These are phyloP conservation scores for Orthosia incerta DNA, from an alignment of 2,888 invertebrate species.

Conservation along the genomic window DNA sequence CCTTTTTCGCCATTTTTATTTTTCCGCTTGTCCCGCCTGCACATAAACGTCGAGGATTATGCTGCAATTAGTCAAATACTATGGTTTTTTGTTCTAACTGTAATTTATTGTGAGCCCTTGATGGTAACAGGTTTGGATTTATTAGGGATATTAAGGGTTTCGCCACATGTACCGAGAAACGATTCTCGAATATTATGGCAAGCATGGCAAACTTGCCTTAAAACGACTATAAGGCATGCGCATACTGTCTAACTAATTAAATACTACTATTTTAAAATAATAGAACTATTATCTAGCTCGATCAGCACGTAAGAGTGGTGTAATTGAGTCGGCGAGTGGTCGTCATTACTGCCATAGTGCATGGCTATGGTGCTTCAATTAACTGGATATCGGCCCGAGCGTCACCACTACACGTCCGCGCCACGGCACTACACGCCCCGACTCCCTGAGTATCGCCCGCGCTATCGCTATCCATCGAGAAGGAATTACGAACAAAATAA, in stretches of 20 bases:
- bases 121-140: slow-evolving; percentile 23
- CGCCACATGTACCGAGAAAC: too few species aligned
- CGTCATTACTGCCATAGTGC: slow-evolving; percentile 58
- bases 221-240: too few species aligned
- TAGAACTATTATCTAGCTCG: slow-evolving; percentile 18
- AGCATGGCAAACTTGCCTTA: too few species aligned
- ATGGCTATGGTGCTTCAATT: slow-evolving; percentile 65
- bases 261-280: slow-evolving; percentile 4
- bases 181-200: too few species aligned
- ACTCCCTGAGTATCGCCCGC: slow-evolving; percentile 48
- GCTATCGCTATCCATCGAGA: slow-evolving; percentile 33
- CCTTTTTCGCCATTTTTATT: slow-evolving; percentile 62
- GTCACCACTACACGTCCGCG: slow-evolving; percentile 60
- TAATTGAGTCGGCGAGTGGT: slow-evolving; percentile 55
- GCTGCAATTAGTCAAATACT: slow-evolving; percentile 62
- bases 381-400: slow-evolving; percentile 62
- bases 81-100: slow-evolving; percentile 40
- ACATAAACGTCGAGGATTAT: slow-evolving; percentile 62
- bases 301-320: slow-evolving; percentile 45
- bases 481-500: slow-evolving; percentile 8
- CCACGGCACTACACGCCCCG: slow-evolving; percentile 44
- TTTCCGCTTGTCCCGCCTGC: slow-evolving; percentile 52
- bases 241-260: neutral
- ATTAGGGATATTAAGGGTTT: neutral
- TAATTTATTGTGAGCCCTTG: slow-evolving; percentile 26